Conservation (phyloP, 2,888 invertebrate genomes). For the Folsomia manolachei region DNA sequence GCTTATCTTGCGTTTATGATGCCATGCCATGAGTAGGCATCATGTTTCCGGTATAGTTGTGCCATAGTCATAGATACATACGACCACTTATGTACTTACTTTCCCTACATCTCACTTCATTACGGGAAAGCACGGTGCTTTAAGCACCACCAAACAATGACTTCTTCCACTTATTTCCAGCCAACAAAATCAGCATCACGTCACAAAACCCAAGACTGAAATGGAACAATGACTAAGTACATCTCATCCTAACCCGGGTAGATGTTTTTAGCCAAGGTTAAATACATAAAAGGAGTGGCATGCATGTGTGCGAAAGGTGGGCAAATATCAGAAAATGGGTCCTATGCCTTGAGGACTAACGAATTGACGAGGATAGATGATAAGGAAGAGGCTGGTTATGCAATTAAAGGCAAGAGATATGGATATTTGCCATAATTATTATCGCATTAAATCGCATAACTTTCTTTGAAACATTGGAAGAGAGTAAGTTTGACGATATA, state of each 20-base stretch:
- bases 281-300: neutral
- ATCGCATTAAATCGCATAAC: no score
- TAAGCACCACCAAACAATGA: neutral
- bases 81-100: neutral
- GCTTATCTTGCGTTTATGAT: conserved; percentile 1
- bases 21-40: neutral
- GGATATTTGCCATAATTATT: neutral
- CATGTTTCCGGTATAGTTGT: no score
- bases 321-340: neutral
- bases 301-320: neutral
- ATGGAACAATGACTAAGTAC: conserved; percentile 5
- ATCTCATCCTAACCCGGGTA: neutral
- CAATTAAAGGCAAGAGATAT: neutral
- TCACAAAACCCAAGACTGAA: neutral
- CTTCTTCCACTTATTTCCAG: neutral
- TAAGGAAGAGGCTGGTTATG: neutral
- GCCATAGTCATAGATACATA: no score
- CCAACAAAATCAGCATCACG: neutral
- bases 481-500: no score
- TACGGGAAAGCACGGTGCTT: no score
- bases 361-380: no score
- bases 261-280: neutral
- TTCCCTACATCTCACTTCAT: neutral
- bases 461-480: no score
- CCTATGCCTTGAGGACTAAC: no score